Evolutionary conservation across 2,888 invertebrate species (phyloP), one percentile per base, ranked within the genome.

Genomic region (Halictus ligatus): DNA sequence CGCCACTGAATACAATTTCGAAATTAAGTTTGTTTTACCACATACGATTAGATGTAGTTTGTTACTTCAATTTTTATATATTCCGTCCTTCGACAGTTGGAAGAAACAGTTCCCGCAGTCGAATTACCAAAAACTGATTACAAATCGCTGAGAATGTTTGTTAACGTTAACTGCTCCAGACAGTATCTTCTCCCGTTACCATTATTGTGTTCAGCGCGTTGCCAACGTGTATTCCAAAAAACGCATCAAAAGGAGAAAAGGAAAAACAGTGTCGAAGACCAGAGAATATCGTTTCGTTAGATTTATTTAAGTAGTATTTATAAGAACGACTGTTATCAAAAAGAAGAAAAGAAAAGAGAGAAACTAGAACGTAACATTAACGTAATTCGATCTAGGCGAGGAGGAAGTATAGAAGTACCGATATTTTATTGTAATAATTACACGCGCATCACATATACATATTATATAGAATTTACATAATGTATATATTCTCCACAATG

Each of bases 381-480:
- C 18, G 3, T 29, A 29, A 64, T 18, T 35, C 64, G 18, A 64
- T 29, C 25, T 18, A 29, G 18, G 7, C 29, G 64, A 64, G 18
- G 29, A 69, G 10, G 8, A 69, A 29, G 18, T 93, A 86, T 92
- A 58, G 6, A 29, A 29, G 29, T 29, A 64, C 29, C 29, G n/a
- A n/a, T n/a, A 58, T 10, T n/a, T 58, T 58, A 64, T 64, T 64
- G 4, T 64, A 29, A 64, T 64, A 64, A 64, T 93, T 92, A 90
- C 89, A 94, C 92, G 93, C 91, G 88, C 89, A 93, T 92, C 90
- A 89, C 93, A 89, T 91, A 93, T 92, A 92, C 93, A 89, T 93
- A 93, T 67, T 35, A 15, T 78, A 86, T 87, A 86, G 83, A 83
- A 83, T 87, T 86, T 83, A 87, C 84, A 85, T 87, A 80, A 85